Evolutionary conservation across 2,113 vertebrate genomes (phyloP).

Genomic region (Syngnathus typhle): DNA sequence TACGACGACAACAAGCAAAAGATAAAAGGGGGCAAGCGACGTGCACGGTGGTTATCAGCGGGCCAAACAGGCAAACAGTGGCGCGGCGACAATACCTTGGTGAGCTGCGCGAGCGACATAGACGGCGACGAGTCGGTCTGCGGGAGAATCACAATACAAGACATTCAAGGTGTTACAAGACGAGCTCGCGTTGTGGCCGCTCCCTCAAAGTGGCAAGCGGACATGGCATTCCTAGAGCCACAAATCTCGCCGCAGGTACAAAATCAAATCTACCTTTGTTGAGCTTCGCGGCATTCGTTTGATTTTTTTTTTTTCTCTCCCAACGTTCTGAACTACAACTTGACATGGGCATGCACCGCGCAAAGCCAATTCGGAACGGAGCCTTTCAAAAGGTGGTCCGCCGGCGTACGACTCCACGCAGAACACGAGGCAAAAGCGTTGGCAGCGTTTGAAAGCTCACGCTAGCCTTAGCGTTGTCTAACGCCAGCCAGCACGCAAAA

Average conservation of each 20-base stretch:
- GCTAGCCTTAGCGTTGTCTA: too few relatives aligned
- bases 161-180: constrained; percentile 78
- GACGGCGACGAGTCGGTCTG: constrained; percentile 97
- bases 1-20: constrained; percentile 54
- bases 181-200: constrained; percentile 30
- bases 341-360: not conserved
- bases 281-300: too few relatives aligned
- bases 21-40: not conserved
- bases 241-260: too few relatives aligned
- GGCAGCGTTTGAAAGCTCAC: too few relatives aligned
- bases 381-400: not conserved
- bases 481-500: not conserved
- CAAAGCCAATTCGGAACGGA: not conserved
- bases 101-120: constrained; percentile 95
- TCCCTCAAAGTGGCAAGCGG: constrained; percentile 1
- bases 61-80: not conserved
- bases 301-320: too few relatives aligned
- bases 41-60: not conserved
- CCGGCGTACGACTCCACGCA: not conserved
- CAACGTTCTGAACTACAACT: too few relatives aligned
- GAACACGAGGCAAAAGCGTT: too few relatives aligned
- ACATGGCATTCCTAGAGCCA: not conserved
- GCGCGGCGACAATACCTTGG: constrained; percentile 78
- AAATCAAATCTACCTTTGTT: too few relatives aligned
- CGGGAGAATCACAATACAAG: constrained; percentile 80